Percentiles rank a stretch among this genome's conserved stretches.
These are phyloP conservation scores for Melanotaenia nigrans DNA, from an alignment of 2,797 vertebrate genomes.

Conservation along the genomic window DNA sequence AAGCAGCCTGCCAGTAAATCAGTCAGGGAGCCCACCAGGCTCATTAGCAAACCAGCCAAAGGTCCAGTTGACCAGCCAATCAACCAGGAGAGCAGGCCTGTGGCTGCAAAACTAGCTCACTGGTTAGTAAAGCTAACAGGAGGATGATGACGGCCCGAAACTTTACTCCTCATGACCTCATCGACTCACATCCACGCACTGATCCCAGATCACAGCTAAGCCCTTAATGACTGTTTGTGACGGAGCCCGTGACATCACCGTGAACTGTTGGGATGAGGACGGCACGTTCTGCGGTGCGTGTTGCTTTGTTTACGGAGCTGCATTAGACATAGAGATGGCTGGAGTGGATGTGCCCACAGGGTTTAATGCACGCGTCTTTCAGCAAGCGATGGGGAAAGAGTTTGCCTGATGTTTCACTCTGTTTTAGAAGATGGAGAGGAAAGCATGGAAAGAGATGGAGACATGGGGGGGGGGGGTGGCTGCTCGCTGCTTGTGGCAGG, in stretches of 20 bases:
- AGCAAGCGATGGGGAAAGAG: slow-evolving; percentile 37
- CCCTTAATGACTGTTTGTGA: slow-evolving; percentile 83
- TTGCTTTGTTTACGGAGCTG: slow-evolving; percentile 33
- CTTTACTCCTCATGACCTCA: slow-evolving; percentile 78
- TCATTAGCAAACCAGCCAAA: slow-evolving; percentile 29
- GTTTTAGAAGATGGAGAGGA: slow-evolving; percentile 48
- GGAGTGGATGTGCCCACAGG: slow-evolving; percentile 12
- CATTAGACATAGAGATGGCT: slow-evolving; percentile 30
- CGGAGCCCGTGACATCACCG: slow-evolving; percentile 77
- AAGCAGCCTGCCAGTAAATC: slow-evolving; percentile 61
- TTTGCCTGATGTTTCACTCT: slow-evolving; percentile 60
- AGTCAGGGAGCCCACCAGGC: slow-evolving; percentile 67
- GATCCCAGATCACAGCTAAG: slow-evolving; percentile 82
- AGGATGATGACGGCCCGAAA: slow-evolving; percentile 62
- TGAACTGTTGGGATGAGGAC: slow-evolving; percentile 61
- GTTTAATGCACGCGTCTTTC: slow-evolving; percentile 19
- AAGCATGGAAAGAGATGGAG: slow-evolving; percentile 71
- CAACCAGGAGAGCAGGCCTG: slow-evolving; percentile 25
- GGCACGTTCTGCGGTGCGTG: slow-evolving; percentile 69
- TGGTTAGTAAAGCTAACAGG: slow-evolving; percentile 26
- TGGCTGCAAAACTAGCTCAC: slow-evolving; percentile 5
- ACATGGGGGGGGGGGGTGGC: slow-evolving; percentile 55
- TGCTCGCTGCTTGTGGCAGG: slow-evolving; percentile 73
- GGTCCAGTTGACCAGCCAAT: slow-evolving; percentile 45
- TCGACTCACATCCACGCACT: slow-evolving; percentile 69